Conservation (phyloP, 2,797 vertebrate species). For the Enteromius trimaculatus region DNA sequence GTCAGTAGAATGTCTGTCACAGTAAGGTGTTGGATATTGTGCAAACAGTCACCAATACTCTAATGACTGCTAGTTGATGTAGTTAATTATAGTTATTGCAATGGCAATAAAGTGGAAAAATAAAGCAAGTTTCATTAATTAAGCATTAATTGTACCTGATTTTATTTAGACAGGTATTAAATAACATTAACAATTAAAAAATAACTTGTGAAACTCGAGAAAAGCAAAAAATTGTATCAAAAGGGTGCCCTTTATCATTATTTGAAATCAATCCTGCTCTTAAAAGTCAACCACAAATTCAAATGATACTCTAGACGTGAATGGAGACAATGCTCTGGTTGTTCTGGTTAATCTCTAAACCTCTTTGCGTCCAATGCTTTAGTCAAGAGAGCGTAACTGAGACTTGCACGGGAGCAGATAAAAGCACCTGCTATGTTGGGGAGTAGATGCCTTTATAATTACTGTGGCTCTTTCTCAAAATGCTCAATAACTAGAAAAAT, state of each 20-base stretch:
- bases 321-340: slow-evolving; percentile 71
- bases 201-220: slow-evolving; percentile 2
- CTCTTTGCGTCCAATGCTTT: slow-evolving; percentile 58
- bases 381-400: slow-evolving; percentile 66
- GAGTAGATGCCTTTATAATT: slow-evolving; percentile 49
- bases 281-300: slow-evolving; percentile 32
- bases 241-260: slow-evolving; percentile 47
- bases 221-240: slow-evolving; percentile 36
- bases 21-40: background rate
- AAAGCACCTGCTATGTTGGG: slow-evolving; percentile 53
- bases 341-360: slow-evolving; percentile 65
- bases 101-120: background rate
- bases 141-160: background rate
- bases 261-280: slow-evolving; percentile 54
- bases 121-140: background rate
- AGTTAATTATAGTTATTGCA: background rate
- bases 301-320: slow-evolving; percentile 62
- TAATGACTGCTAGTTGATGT: background rate
- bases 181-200: background rate
- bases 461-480: slow-evolving; percentile 64
- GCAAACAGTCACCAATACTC: background rate
- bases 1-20: background rate
- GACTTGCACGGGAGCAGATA: slow-evolving; percentile 60
- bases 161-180: background rate
- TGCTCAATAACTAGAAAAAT: slow-evolving; percentile 58